Conservation (phyloP, 2,888 invertebrate genomes). For the Leucoptera coffeella region DNA sequence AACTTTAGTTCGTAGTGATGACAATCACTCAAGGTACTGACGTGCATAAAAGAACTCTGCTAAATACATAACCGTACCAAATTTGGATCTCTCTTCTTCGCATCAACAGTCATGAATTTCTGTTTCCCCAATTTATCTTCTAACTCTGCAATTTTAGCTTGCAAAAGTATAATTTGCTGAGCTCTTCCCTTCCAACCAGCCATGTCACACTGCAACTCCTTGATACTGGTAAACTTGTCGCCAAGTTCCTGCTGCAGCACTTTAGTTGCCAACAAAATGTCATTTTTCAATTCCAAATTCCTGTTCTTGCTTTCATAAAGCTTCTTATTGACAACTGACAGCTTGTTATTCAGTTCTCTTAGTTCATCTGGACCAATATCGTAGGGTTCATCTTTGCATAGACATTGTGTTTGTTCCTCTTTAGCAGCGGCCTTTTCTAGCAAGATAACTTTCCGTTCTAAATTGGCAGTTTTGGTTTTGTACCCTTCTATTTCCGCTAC, state of each 20-base stretch:
- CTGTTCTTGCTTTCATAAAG: constrained; percentile 64
- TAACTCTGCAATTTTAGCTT: constrained; percentile 61
- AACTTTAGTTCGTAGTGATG: no score
- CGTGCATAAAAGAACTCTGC: no score
- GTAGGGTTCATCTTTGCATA: constrained; percentile 38
- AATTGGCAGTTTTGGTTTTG: constrained; percentile 51
- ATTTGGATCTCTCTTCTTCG: constrained; percentile 22
- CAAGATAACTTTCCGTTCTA: constrained; percentile 44
- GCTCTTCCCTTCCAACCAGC: constrained; percentile 72
- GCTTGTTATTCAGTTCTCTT: constrained; percentile 56
- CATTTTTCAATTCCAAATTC: constrained; percentile 63
- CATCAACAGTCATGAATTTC: constrained; percentile 17
- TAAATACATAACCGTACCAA: no score
- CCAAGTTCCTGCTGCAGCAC: constrained; percentile 71
- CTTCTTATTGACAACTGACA: constrained; percentile 53
- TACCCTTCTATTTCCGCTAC: constrained; percentile 55
- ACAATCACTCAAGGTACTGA: no score
- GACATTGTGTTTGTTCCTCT: constrained; percentile 16
- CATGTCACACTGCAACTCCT: constrained; percentile 48
- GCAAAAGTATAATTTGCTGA: constrained; percentile 65
- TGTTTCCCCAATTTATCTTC: constrained; percentile 53
- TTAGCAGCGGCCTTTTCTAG: constrained; percentile 32
- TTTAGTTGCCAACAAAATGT: constrained; percentile 66
- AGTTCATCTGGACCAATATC: constrained; percentile 37
- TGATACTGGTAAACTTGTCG: constrained; percentile 60